These are phyloP conservation scores for Cyanistes caeruleus DNA, from an alignment of 2,113 vertebrate genomes.

Conservation along the genomic window DNA sequence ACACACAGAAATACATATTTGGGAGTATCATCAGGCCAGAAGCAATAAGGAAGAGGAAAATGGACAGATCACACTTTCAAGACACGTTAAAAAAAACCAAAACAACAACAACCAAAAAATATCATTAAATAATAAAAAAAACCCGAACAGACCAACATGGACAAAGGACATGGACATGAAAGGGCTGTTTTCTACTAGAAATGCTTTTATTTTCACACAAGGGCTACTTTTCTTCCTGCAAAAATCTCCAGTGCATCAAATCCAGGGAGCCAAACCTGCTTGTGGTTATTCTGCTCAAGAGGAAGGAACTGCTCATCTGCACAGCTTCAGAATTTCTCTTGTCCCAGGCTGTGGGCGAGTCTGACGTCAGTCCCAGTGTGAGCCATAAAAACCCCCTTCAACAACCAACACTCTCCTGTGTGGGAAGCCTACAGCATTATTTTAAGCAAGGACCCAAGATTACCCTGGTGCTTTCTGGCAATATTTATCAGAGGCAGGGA, in stretches of 20 bases:
- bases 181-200: neutral
- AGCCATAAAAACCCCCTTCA: neutral
- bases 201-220: neutral
- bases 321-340: neutral
- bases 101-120: neutral
- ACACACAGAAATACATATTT: neutral
- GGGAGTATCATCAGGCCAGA: neutral
- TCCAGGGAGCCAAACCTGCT: neutral
- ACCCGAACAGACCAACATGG: neutral
- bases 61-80: neutral
- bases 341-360: neutral
- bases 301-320: neutral
- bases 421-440: neutral
- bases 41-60: neutral
- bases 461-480: neutral
- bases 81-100: neutral
- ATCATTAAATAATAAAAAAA: neutral
- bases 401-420: neutral
- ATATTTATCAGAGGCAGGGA: neutral
- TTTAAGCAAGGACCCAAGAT: conserved; percentile 13
- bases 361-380: neutral
- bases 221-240: neutral
- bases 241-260: neutral
- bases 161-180: neutral
- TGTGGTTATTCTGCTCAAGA: neutral